A percentile compares a stretch with the other conserved stretches of the same genome.
These are phyloP conservation scores for Pangasius macronema DNA, from an alignment of 2,797 vertebrate species.

Conservation along the genomic window DNA sequence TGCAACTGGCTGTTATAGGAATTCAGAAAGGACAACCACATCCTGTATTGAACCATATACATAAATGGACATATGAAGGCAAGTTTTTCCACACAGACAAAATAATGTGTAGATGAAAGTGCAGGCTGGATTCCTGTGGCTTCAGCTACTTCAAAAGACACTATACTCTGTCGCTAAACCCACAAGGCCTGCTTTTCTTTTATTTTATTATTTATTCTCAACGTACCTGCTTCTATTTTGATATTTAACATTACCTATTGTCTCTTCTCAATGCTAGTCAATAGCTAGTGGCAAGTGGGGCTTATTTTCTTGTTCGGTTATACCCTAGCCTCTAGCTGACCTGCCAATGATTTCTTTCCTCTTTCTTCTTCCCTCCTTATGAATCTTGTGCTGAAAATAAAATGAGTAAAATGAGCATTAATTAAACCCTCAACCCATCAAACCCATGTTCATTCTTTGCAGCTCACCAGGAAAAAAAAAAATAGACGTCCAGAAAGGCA, in stretches of 20 bases:
- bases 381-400: constrained; percentile 51
- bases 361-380: constrained; percentile 60
- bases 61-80: not conserved
- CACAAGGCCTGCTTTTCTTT: not conserved
- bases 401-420: constrained; percentile 59
- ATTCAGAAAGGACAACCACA: constrained; percentile 55
- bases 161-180: not conserved
- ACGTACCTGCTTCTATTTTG: not conserved
- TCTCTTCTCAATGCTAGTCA: not conserved
- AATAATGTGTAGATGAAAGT: constrained; percentile 49
- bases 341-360: constrained; percentile 51
- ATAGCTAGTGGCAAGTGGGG: not conserved
- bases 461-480: constrained; percentile 61
- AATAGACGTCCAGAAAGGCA: constrained; percentile 16
- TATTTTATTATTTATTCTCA: not conserved
- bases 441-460: constrained; percentile 74
- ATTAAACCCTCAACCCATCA: constrained; percentile 75
- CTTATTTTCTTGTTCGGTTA: not conserved
- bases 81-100: not conserved
- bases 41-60: constrained; percentile 1
- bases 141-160: constrained; percentile 32
- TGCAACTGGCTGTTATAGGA: constrained; percentile 9
- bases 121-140: constrained; percentile 7
- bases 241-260: not conserved
- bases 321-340: not conserved